These are phyloP conservation scores for Andrena minutula DNA, from an alignment of 2,888 invertebrate genomes.

Conservation along the genomic window DNA sequence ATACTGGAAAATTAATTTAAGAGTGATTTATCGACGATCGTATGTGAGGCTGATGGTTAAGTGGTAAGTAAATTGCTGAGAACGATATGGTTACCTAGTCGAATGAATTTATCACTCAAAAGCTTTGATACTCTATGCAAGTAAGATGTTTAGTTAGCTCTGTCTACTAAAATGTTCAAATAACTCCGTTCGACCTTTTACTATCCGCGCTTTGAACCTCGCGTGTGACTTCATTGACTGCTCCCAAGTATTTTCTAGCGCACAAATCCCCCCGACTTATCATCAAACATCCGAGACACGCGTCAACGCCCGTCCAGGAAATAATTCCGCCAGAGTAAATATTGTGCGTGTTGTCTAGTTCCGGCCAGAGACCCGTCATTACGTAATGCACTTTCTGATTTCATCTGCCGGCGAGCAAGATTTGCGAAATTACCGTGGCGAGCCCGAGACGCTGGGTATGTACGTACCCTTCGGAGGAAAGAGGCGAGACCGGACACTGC, in stretches of 20 bases:
- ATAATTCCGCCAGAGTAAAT: neutral
- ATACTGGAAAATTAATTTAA: neutral
- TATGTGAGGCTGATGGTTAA: neutral
- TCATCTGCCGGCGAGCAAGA: slow-evolving; percentile 50
- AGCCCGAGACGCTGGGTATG: slow-evolving; percentile 23
- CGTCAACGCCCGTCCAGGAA: neutral
- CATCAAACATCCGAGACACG: neutral
- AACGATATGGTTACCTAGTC: too few species aligned
- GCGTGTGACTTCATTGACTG: too few species aligned
- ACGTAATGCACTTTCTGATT: slow-evolving; percentile 57
- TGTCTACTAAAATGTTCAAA: too few species aligned
- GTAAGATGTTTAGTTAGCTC: too few species aligned
- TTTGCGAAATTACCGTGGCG: slow-evolving; percentile 61
- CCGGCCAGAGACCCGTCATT: slow-evolving; percentile 50
- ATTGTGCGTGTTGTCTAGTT: slow-evolving; percentile 53
- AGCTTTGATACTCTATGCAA: too few species aligned
- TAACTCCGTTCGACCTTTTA: too few species aligned
- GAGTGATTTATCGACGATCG: slow-evolving; percentile 4
- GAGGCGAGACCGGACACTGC: slow-evolving; percentile 40
- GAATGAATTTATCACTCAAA: neutral
- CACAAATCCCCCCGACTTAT: too few species aligned
- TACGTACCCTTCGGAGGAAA: slow-evolving; percentile 14
- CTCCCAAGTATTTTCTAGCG: neutral
- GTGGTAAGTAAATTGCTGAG: too few species aligned
- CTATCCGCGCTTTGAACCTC: too few species aligned